These are phyloP conservation scores for Glaucomys volans DNA, from an alignment of 2,113 vertebrate genomes.

Conservation along the genomic window DNA sequence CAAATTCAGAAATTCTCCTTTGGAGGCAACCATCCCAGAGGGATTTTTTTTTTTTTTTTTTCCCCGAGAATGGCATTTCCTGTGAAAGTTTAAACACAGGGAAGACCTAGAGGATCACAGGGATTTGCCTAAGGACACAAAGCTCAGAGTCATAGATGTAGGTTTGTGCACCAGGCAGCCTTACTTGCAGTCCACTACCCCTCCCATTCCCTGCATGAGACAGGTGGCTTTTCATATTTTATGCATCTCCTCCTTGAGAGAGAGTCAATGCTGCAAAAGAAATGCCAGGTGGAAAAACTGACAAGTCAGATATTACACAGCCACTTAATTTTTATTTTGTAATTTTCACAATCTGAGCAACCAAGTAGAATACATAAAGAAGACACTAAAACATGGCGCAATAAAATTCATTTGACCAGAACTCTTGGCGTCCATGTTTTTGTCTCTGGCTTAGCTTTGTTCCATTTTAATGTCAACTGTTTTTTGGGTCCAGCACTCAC, in stretches of 20 bases:
- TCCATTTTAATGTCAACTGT: conserved; percentile 69
- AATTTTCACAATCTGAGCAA: conserved; percentile 73
- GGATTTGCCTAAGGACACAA: neutral
- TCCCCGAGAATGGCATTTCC: conserved; percentile 1
- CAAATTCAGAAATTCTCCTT: neutral
- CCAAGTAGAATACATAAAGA: conserved; percentile 77
- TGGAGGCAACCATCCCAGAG: neutral
- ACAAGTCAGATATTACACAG: conserved; percentile 78
- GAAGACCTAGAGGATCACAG: neutral
- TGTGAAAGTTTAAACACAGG: neutral
- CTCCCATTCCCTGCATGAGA: neutral
- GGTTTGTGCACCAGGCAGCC: neutral
- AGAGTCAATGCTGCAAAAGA: conserved; percentile 51
- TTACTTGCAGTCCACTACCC: neutral
- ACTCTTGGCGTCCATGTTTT: conserved; percentile 73
- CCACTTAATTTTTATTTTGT: conserved; percentile 81
- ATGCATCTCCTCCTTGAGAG: neutral
- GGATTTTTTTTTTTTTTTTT: neutral
- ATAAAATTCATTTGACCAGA: conserved; percentile 79
- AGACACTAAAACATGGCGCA: conserved; percentile 58
- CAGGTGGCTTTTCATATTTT: conserved; percentile 52
- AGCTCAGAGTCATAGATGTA: neutral
- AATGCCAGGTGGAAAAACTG: conserved; percentile 76
- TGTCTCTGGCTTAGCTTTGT: conserved; percentile 60
- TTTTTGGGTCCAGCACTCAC: conserved; percentile 75